These are phyloP conservation scores for Lagria hirta DNA, from an alignment of 2,888 invertebrate species.

Conservation along the genomic window DNA sequence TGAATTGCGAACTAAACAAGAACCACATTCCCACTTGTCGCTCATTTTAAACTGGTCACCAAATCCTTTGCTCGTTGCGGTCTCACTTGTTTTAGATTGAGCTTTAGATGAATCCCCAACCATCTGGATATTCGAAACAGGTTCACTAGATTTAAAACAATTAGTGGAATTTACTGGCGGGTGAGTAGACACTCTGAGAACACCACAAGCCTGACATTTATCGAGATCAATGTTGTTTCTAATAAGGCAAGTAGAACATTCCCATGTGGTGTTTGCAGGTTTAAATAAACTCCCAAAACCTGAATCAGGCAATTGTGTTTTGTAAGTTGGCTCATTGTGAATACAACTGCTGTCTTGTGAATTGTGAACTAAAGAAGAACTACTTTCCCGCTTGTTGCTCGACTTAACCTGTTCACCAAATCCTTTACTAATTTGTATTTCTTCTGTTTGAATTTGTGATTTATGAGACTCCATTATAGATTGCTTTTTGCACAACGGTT, in stretches of 20 bases:
- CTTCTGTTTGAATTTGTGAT: constrained; percentile 27
- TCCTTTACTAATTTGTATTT: constrained; percentile 12
- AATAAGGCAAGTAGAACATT: constrained; percentile 62
- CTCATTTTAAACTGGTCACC: constrained; percentile 36
- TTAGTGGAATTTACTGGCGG: constrained; percentile 9
- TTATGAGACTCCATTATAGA: too few species aligned
- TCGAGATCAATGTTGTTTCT: constrained; percentile 54
- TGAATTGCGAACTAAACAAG: constrained; percentile 59
- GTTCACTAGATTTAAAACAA: too few species aligned
- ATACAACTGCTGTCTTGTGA: constrained; percentile 59
- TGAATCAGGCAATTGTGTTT: constrained; percentile 1
- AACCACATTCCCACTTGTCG: constrained; percentile 57
- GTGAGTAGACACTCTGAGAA: too few species aligned
- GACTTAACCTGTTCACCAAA: constrained; percentile 45
- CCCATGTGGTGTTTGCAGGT: constrained; percentile 59
- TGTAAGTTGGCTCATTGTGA: constrained; percentile 33
- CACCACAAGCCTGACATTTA: constrained; percentile 60
- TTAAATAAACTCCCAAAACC: constrained; percentile 55
- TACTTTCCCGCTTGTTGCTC: constrained; percentile 57
- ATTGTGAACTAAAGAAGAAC: constrained; percentile 59
- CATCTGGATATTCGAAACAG: too few species aligned
- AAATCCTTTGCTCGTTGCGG: constrained; percentile 34
- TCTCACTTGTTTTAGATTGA: constrained; percentile 6
- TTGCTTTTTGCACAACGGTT: constrained; percentile 53
- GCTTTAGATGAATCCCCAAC: too few species aligned